Conservation (phyloP, 1,140 invertebrate genomes). For the Anadara kagoshimensis region DNA sequence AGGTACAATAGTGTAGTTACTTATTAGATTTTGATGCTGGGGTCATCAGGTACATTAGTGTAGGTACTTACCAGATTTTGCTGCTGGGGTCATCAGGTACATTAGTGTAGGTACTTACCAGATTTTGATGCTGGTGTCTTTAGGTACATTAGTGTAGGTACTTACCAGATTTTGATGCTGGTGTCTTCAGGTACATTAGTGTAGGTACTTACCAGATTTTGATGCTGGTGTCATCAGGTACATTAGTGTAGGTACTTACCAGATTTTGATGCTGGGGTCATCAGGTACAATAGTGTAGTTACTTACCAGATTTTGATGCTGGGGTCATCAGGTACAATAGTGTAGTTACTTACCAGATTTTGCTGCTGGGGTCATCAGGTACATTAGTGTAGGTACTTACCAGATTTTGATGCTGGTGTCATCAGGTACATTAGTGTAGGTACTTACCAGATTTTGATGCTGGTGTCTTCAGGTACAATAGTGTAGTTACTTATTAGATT, state of each 20-base stretch:
- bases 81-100: constrained; percentile 76
- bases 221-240: constrained; percentile 77
- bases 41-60: constrained; percentile 79
- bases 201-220: constrained; percentile 81
- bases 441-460: constrained; percentile 79
- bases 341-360: constrained; percentile 81
- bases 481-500: too few species aligned
- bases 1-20: constrained; percentile 82
- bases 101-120: constrained; percentile 82
- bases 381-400: constrained; percentile 83
- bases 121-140: constrained; percentile 77
- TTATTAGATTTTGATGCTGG: constrained; percentile 75
- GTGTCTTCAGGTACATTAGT: constrained; percentile 79
- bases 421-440: constrained; percentile 81
- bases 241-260: constrained; percentile 82
- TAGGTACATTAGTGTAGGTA: constrained; percentile 82
- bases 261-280: constrained; percentile 77
- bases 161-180: constrained; percentile 77
- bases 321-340: constrained; percentile 79
- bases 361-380: constrained; percentile 75
- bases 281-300: constrained; percentile 80
- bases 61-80: constrained; percentile 81
- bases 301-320: constrained; percentile 79
- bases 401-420: constrained; percentile 77
- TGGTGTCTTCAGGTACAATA: constrained; percentile 79